phyloP scores from a whole-genome alignment of 2,888 invertebrate genomes.

The Zootermopsis nevadensis region DNA sequence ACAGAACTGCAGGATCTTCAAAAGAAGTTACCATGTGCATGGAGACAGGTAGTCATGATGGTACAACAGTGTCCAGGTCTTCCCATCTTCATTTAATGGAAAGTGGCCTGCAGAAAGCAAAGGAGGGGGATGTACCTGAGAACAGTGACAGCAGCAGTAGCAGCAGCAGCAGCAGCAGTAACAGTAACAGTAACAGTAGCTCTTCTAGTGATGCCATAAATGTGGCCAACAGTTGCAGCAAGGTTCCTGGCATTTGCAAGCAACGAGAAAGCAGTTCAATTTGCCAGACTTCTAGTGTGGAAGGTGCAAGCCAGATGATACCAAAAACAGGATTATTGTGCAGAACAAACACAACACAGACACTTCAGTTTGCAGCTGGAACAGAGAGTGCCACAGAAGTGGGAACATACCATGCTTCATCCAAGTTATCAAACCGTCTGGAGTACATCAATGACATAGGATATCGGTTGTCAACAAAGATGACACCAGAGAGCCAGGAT shows the following conservation, averaged over 20 bases:
- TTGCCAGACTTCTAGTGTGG: not conserved
- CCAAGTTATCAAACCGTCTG: slow-evolving; percentile 26
- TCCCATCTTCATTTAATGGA: not conserved
- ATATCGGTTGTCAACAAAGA: slow-evolving; percentile 40
- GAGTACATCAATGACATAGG: slow-evolving; percentile 44
- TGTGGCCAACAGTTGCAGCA: not conserved
- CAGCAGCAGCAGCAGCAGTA: slow-evolving; percentile 31
- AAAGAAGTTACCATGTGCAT: not conserved
- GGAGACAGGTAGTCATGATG: not conserved
- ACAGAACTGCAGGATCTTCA: slow-evolving; percentile 6
- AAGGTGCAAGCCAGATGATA: not conserved
- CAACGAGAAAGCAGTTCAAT: not conserved
- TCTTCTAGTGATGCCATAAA: slow-evolving; percentile 1
- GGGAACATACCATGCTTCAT: slow-evolving; percentile 24
- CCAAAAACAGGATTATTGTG: slow-evolving; percentile 24
- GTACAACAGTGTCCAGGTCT: not conserved
- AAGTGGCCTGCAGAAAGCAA: not conserved
- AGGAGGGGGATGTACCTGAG: not conserved
- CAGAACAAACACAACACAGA: slow-evolving; percentile 28
- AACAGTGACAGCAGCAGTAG: slow-evolving; percentile 6
- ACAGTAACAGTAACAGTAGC: slow-evolving; percentile 12
- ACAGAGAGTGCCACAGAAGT: slow-evolving; percentile 15
- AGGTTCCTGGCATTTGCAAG: not conserved
- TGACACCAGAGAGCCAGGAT: slow-evolving; percentile 34
- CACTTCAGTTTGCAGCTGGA: not conserved